Percentiles rank a stretch among this genome's conserved stretches.
Evolutionary conservation across 2,888 invertebrate genomes (phyloP).

Genomic region (Saturnia pavonia): DNA sequence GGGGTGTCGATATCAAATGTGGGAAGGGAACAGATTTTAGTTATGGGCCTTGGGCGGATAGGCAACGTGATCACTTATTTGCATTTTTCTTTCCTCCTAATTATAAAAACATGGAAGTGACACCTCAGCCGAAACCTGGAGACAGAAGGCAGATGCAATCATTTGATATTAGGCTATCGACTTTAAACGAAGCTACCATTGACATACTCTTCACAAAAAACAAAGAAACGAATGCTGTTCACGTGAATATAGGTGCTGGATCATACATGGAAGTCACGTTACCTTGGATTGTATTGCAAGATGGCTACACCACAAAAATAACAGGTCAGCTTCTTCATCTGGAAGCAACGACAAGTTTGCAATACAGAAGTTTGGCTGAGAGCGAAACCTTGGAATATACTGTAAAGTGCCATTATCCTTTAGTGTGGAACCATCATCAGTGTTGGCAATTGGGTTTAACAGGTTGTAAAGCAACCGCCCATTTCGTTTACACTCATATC

Average conservation of each 20-base stretch:
- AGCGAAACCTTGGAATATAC: slow-evolving; percentile 97
- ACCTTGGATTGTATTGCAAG: slow-evolving; percentile 94
- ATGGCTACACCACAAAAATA: slow-evolving; percentile 94
- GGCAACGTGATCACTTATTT: slow-evolving; percentile 96
- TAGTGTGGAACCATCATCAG: slow-evolving; percentile 98
- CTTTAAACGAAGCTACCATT: slow-evolving; percentile 95
- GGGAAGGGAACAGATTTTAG: slow-evolving; percentile 98
- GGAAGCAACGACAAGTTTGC: slow-evolving; percentile 97
- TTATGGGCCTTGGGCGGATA: slow-evolving; percentile 99
- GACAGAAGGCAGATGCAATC: slow-evolving; percentile 94
- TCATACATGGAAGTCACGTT: slow-evolving; percentile 98
- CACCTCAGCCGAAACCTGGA: slow-evolving; percentile 91
- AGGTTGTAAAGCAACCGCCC: slow-evolving; percentile 96
- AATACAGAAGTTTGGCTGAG: slow-evolving; percentile 94
- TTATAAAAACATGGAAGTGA: slow-evolving; percentile 89
- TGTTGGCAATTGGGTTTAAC: slow-evolving; percentile 96
- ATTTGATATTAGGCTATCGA: slow-evolving; percentile 95
- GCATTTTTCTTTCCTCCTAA: slow-evolving; percentile 97
- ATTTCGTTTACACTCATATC: slow-evolving; percentile 96
- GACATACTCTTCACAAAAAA: slow-evolving; percentile 98
- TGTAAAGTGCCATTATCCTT: slow-evolving; percentile 93
- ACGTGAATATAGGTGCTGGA: slow-evolving; percentile 96
- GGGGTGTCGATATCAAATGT: slow-evolving; percentile 97
- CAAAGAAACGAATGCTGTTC: slow-evolving; percentile 97
- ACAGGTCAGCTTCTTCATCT: slow-evolving; percentile 96